Conservation (phyloP, 1,140 invertebrate genomes). For the Copidosoma floridanum region DNA sequence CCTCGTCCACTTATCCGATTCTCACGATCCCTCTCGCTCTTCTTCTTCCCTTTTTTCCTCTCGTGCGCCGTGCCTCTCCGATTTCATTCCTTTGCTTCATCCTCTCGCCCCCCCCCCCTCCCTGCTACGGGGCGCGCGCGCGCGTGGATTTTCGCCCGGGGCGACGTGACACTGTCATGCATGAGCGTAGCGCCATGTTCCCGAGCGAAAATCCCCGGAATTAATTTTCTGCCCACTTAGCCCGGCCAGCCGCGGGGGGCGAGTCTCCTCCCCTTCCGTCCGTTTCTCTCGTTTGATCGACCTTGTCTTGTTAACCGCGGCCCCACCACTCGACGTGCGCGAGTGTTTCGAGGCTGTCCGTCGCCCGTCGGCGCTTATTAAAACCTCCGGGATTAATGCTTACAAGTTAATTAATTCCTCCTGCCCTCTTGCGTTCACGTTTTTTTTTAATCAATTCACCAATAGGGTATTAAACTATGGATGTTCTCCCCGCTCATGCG, state of each 20-base stretch:
- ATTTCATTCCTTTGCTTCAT: too few species aligned
- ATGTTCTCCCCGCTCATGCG: too few species aligned
- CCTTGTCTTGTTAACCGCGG: slow-evolving; percentile 24
- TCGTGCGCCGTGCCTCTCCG: too few species aligned
- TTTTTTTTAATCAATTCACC: slow-evolving; percentile 17
- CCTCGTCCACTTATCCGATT: slow-evolving; percentile 55
- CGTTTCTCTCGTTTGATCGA: slow-evolving; percentile 30
- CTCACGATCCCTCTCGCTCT: slow-evolving; percentile 51
- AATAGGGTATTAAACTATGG: too few species aligned
- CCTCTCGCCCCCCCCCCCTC: too few species aligned
- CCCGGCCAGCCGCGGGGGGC: slow-evolving; percentile 27
- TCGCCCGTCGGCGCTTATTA: slow-evolving; percentile 25
- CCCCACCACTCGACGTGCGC: neutral
- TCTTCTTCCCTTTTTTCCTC: too few species aligned
- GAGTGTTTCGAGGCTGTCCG: slow-evolving; percentile 10
- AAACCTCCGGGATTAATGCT: slow-evolving; percentile 25
- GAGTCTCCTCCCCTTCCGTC: slow-evolving; percentile 10
- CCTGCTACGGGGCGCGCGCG: too few species aligned
- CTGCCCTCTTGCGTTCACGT: slow-evolving; percentile 17
- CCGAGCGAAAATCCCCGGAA: slow-evolving; percentile 44
- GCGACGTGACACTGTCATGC: slow-evolving; percentile 55
- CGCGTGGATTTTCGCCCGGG: slow-evolving; percentile 43
- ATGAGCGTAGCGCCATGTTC: slow-evolving; percentile 32
- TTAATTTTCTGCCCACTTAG: slow-evolving; percentile 49
- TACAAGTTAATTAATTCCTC: slow-evolving; percentile 27